Evolutionary conservation across 2,888 invertebrate species (phyloP).

Genomic region (Gandaritis pyraliata): DNA sequence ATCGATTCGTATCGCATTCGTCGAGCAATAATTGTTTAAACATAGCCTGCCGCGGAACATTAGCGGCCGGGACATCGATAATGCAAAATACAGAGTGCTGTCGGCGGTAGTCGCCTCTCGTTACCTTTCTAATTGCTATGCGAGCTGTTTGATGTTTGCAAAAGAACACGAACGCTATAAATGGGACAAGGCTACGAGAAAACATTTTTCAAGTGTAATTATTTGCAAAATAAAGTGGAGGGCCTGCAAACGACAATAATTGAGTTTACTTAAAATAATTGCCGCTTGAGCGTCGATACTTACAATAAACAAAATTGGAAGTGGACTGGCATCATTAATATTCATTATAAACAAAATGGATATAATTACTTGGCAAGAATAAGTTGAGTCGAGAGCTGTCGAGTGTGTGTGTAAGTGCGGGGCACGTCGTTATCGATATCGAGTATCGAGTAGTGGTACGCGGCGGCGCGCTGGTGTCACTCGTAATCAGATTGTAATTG

Average conservation of each 20-base stretch:
- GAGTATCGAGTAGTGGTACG: slow-evolving; percentile 41
- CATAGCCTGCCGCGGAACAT: slow-evolving; percentile 72
- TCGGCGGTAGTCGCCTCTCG: slow-evolving; percentile 56
- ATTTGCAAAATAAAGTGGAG: slow-evolving; percentile 55
- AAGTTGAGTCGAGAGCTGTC: slow-evolving; percentile 70
- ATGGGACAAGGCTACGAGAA: slow-evolving; percentile 51
- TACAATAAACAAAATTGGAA: slow-evolving; percentile 66
- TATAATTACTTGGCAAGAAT: slow-evolving; percentile 78
- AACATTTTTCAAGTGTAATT: slow-evolving; percentile 60
- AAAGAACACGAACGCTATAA: slow-evolving; percentile 47
- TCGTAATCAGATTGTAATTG: slow-evolving; percentile 76
- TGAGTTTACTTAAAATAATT: slow-evolving; percentile 75
- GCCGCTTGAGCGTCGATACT: slow-evolving; percentile 65
- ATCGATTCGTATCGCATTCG: slow-evolving; percentile 79
- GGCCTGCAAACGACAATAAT: slow-evolving; percentile 64
- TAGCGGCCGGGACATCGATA: slow-evolving; percentile 72
- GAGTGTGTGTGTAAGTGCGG: slow-evolving; percentile 62
- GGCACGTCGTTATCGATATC: slow-evolving; percentile 76
- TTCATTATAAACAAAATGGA: slow-evolving; percentile 80
- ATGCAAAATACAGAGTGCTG: slow-evolving; percentile 61
- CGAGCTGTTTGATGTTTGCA: slow-evolving; percentile 45
- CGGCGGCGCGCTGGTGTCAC: slow-evolving; percentile 57
- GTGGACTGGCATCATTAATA: slow-evolving; percentile 72
- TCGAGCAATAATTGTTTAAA: slow-evolving; percentile 80
- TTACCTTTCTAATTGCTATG: slow-evolving; percentile 65